Percentiles rank a stretch among this genome's conserved stretches.
Conservation (phyloP, 1,140 invertebrate genomes). For the Microplitis mediator region DNA sequence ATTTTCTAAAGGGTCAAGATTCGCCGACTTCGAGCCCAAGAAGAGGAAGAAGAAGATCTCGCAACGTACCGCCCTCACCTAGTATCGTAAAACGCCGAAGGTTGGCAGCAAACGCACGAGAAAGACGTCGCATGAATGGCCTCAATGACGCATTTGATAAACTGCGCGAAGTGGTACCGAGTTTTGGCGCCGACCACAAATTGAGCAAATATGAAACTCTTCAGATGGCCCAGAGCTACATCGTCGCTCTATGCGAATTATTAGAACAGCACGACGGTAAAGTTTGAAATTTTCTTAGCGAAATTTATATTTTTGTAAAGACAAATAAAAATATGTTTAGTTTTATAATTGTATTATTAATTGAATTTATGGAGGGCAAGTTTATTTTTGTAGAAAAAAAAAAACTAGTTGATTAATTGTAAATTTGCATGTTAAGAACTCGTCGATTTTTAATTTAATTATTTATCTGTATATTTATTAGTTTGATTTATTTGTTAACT, state of each 20-base stretch:
- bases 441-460: not conserved
- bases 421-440: too few species aligned
- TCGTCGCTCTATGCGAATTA: constrained; percentile 71
- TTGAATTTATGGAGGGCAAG: not conserved
- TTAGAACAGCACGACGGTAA: constrained; percentile 30
- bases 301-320: not conserved
- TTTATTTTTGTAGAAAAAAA: not conserved
- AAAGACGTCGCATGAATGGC: constrained; percentile 81
- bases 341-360: too few species aligned
- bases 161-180: constrained; percentile 80
- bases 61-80: constrained; percentile 63
- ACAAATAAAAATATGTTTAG: not conserved
- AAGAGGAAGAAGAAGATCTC: constrained; percentile 51
- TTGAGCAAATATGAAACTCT: constrained; percentile 87
- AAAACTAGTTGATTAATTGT: not conserved
- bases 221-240: constrained; percentile 89
- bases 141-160: constrained; percentile 83
- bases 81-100: constrained; percentile 69
- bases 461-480: not conserved
- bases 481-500: not conserved
- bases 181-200: constrained; percentile 77
- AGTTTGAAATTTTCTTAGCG: not conserved
- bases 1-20: constrained; percentile 35
- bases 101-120: constrained; percentile 78
- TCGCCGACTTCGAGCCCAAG: constrained; percentile 50